Evolutionary conservation across 2,888 invertebrate species (phyloP), one percentile per base, ranked within the genome.

Genomic region (Cantharis lateralis): DNA sequence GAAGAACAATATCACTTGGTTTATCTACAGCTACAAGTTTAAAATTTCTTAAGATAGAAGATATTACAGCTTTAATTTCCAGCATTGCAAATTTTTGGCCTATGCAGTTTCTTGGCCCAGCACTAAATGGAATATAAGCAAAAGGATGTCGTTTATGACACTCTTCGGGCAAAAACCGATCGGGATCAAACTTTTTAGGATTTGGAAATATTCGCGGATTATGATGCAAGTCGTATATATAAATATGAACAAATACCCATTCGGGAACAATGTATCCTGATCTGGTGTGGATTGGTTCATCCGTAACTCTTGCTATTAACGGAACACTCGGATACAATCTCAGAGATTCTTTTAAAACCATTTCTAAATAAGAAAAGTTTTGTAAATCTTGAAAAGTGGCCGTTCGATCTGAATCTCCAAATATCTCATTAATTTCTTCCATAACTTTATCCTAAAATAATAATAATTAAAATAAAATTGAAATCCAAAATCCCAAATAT

Each of bases 71-170:
- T 85, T 91, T 91, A n/a, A 93, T 90, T 85, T 93, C 93, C 62
- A 92, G 84, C 86, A 92, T 90, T 0, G 93, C 93, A 83, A 92
- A 93, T 80, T 91, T 90, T 86, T 93, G 91, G 92, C 93, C 93
- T 80, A 93, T 93, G 81, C 93, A 93, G 85, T 93, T 93, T 24
- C 93, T 89, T 0, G 91, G 91, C 2, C 93, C 93, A 0, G 92
- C 93, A 83, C 93, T 93, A 79, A 93, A 93, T 0, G 93, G 93
- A 74, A 93, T 89, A 83, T 91, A 93, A 0, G 91, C 89, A 80
- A 90, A 93, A 0, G 92, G 91, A 87, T 93, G 93, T 28, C 93
- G 88, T 20, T 86, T 85, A 1, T 83, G 76, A 11, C 88, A 85
- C 81, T 90, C 90, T 82, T 94, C 92, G 0, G 92, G 91, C 62